Conservation (phyloP, 2,113 vertebrate species). For the Saguinus midas region DNA sequence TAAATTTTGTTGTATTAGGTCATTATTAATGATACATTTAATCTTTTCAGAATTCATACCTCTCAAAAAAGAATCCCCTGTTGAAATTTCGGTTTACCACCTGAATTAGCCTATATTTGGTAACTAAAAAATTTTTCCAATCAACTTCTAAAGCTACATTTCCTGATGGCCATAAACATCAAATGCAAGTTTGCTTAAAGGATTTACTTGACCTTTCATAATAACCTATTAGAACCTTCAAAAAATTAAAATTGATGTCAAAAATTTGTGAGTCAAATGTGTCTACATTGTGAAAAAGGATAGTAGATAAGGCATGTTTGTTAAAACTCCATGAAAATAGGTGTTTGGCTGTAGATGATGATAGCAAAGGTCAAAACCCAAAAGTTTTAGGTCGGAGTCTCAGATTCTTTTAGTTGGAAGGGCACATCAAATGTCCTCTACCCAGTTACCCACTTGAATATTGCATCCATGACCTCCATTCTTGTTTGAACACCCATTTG, state of each 20-base stretch:
- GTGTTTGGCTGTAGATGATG: neutral
- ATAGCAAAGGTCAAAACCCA: neutral
- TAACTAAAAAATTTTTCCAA: neutral
- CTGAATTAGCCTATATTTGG: neutral
- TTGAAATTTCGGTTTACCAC: neutral
- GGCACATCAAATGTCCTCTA: neutral
- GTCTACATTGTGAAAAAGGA: neutral
- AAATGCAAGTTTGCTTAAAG: slow-evolving; percentile 23
- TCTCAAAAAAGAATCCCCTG: neutral
- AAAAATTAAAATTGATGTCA: neutral
- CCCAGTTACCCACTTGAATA: neutral
- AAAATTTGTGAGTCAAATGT: neutral
- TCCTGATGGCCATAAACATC: neutral
- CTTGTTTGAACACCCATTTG: neutral
- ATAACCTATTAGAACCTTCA: neutral
- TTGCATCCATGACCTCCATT: neutral
- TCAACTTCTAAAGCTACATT: neutral
- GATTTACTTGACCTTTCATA: neutral
- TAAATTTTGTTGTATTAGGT: neutral
- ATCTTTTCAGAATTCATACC: neutral
- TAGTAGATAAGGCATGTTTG: neutral
- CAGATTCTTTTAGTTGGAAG: neutral
- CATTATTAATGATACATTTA: neutral
- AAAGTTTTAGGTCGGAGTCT: neutral
- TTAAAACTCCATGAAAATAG: neutral